phyloP scores from a whole-genome alignment of 2,888 invertebrate species.

The Euspilapteryx auroguttella region DNA sequence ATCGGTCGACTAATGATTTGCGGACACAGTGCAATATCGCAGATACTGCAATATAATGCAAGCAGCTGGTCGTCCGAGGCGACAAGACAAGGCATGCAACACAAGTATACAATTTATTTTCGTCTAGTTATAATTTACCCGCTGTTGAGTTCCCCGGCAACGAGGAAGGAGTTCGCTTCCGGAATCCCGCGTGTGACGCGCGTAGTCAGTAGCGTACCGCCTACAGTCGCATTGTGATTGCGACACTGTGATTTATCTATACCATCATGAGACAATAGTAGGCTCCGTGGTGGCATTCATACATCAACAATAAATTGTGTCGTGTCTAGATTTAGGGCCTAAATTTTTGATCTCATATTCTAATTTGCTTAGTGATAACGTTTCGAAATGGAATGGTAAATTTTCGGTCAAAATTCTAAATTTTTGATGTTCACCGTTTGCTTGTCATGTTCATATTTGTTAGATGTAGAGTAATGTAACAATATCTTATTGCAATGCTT shows the following conservation, averaged over 20 bases:
- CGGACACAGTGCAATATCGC: too few relatives aligned
- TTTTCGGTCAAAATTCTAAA: slow-evolving; percentile 51
- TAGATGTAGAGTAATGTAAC: slow-evolving; percentile 51
- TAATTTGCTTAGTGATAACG: slow-evolving; percentile 58
- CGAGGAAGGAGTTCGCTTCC: slow-evolving; percentile 20
- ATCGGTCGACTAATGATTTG: too few relatives aligned
- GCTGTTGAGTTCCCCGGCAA: slow-evolving; percentile 33
- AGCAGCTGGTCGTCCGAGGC: too few relatives aligned
- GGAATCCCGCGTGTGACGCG: slow-evolving; percentile 5
- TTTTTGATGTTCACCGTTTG: slow-evolving; percentile 40
- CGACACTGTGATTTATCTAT: slow-evolving; percentile 54
- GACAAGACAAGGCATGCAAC: slow-evolving; percentile 35
- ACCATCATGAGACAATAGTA: too few relatives aligned
- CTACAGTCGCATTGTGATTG: slow-evolving; percentile 53
- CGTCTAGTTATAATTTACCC: slow-evolving; percentile 25
- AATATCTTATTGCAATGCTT: slow-evolving; percentile 61
- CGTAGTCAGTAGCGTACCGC: slow-evolving; percentile 44
- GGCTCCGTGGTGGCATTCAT: slow-evolving; percentile 53
- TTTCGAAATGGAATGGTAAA: slow-evolving; percentile 46
- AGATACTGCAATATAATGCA: too few relatives aligned
- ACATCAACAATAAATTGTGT: too few relatives aligned
- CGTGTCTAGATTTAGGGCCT: too few relatives aligned
- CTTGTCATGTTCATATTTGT: slow-evolving; percentile 39
- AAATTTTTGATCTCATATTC: slow-evolving; percentile 61
- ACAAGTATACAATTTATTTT: slow-evolving; percentile 21